Evolutionary conservation across 2,888 invertebrate species (phyloP), one percentile per base, ranked within the genome.

Genomic region (Thumatha senex): DNA sequence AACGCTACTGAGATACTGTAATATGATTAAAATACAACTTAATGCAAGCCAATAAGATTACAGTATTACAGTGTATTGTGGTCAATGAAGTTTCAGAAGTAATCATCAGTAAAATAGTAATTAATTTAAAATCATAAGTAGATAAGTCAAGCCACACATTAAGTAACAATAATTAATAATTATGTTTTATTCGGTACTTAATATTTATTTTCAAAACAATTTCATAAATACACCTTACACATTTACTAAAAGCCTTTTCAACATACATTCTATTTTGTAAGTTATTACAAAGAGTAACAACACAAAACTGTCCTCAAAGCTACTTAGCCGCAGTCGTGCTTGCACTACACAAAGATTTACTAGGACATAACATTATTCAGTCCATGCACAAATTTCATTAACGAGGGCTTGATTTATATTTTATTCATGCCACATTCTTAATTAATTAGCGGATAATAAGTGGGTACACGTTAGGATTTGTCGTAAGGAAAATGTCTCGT

Each of bases 401-500:
- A 54, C 51, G 48, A 41, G 40, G 36, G 43, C 42, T 54, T 33
- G 53, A 61, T 60, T 68, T 58, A 66, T 68, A 57, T 66, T 64
- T 66, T 70, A 66, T 66, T 70, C 64, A 68, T 58, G 57, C 44
- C 58, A 48, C 59, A 62, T 47, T 48, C 58, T 58, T 70, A 68
- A 68, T 70, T 69, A 69, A 63, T 65, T 65, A 65, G 51, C 48
- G 60, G 52, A 50, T 58, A 64, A 66, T 66, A 68, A 61, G 62
- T 54, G 54, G 58, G 64, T 69, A 64, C 54, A 64, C 48, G 62
- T 62, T 57, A 58, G 54, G 61, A 68, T 59, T 67, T 58, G 56
- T 63, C 59, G 24, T 44, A 11, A 49, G 10, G 54, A 61, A 63
- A 58, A 60, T 58, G 24, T 53, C 49, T 47, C 48, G 52, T 42